Evolutionary conservation across 2,797 vertebrate species (phyloP).

Genomic region (Karalla daura): DNA sequence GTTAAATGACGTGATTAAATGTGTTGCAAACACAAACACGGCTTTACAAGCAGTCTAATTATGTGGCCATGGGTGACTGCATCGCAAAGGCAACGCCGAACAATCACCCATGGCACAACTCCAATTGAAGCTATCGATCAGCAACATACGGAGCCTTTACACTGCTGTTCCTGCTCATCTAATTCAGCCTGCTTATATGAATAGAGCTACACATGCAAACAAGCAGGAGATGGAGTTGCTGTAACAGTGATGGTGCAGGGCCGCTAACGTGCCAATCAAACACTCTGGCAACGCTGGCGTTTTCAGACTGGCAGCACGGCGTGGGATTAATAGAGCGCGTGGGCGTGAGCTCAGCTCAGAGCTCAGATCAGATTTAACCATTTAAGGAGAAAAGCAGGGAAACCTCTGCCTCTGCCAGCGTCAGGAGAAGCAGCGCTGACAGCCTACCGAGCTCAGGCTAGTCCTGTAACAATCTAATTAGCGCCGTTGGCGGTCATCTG

Average conservation of each 20-base stretch:
- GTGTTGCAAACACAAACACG: not conserved
- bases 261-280: not conserved
- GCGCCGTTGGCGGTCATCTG: conserved; percentile 25
- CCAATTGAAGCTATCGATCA: too few species aligned
- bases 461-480: conserved; percentile 46
- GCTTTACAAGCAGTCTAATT: conserved; percentile 11
- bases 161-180: too few species aligned
- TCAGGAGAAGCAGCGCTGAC: conserved; percentile 34
- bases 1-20: conserved; percentile 13
- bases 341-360: not conserved
- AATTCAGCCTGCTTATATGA: too few species aligned
- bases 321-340: conserved; percentile 8
- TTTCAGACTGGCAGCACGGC: not conserved
- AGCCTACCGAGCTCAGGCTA: conserved; percentile 16
- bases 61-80: not conserved
- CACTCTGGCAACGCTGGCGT: not conserved
- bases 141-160: too few species aligned
- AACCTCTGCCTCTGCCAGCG: conserved; percentile 13
- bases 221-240: too few species aligned
- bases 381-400: not conserved
- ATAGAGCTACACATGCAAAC: too few species aligned
- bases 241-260: too few species aligned
- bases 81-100: conserved; percentile 1
- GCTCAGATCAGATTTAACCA: conserved; percentile 19
- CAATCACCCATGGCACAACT: too few species aligned